Evolutionary conservation across 2,797 vertebrate species (phyloP).

Genomic region (Eutrigla gurnardus): DNA sequence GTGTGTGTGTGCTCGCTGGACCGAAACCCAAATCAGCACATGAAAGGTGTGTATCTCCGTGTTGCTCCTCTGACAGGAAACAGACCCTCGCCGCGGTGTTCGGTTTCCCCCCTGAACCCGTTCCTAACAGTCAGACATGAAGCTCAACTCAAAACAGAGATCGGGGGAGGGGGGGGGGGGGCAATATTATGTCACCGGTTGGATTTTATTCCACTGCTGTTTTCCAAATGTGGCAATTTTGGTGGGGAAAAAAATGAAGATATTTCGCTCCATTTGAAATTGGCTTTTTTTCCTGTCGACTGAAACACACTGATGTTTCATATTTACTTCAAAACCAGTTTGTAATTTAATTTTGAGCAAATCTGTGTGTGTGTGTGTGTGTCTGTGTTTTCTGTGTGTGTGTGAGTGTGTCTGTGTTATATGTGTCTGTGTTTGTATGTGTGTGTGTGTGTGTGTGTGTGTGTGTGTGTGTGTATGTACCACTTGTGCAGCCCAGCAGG

Average conservation of each 20-base stretch:
- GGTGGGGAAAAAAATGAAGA: background rate
- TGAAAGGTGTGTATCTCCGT: conserved; percentile 78
- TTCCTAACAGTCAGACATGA: conserved; percentile 59
- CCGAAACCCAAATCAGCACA: conserved; percentile 71
- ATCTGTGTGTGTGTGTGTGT: conserved; percentile 10
- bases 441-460: conserved; percentile 13
- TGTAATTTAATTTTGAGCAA: conserved; percentile 8
- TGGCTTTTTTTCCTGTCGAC: background rate
- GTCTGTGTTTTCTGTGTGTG: conserved; percentile 54
- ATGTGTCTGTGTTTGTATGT: conserved; percentile 50
- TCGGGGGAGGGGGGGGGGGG: conserved; percentile 42
- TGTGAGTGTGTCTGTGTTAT: conserved; percentile 2
- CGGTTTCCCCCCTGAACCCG: conserved; percentile 64
- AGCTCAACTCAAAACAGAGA: conserved; percentile 74
- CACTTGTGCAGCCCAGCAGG: conserved; percentile 47
- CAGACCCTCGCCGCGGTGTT: conserved; percentile 68
- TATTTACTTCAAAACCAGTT: conserved; percentile 29
- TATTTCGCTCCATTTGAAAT: conserved; percentile 25
- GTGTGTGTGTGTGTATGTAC: conserved; percentile 52
- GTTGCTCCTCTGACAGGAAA: conserved; percentile 75
- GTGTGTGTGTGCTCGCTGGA: conserved; percentile 17
- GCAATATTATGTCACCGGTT: conserved; percentile 70
- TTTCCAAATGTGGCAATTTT: conserved; percentile 24
- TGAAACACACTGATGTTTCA: background rate
- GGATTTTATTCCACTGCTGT: conserved; percentile 45